Percentiles rank a stretch among this genome's conserved stretches.
These are phyloP conservation scores for Poeciliopsis paucimaculata DNA, from an alignment of 2,797 vertebrate species.

Conservation along the genomic window DNA sequence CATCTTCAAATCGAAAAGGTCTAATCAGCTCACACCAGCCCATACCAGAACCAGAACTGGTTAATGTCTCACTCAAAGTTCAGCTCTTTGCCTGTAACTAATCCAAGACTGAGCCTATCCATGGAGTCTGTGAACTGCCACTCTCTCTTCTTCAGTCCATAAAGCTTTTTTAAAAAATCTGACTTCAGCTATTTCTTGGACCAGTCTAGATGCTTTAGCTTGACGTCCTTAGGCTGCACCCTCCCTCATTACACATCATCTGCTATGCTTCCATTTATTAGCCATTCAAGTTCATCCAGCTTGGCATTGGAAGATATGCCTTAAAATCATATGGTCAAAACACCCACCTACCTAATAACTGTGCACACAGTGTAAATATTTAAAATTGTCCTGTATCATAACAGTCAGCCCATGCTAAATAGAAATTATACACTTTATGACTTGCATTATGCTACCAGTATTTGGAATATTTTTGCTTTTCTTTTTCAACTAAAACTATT, in stretches of 20 bases:
- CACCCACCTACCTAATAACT: neutral
- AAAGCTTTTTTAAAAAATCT: neutral
- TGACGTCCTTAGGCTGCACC: neutral
- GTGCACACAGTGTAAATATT: neutral
- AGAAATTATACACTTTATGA: neutral
- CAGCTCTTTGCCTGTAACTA: neutral
- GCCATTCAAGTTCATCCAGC: neutral
- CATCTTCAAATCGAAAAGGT: neutral
- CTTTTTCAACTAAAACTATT: neutral
- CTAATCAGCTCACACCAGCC: neutral
- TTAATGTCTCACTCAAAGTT: neutral
- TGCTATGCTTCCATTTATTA: neutral
- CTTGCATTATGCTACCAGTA: neutral
- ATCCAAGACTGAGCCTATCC: neutral
- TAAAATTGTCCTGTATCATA: neutral
- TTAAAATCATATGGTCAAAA: neutral
- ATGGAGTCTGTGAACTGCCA: neutral
- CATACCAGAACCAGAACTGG: neutral
- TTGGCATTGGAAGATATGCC: neutral
- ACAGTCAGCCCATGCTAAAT: too few relatives aligned
- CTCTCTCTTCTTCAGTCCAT: neutral
- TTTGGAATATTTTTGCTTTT: neutral
- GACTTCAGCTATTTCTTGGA: neutral
- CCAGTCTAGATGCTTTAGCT: neutral
- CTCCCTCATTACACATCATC: neutral